Evolutionary conservation across 2,888 invertebrate species (phyloP), one percentile per base, ranked within the genome.

Genomic region (Drosophila maculinotata): DNA sequence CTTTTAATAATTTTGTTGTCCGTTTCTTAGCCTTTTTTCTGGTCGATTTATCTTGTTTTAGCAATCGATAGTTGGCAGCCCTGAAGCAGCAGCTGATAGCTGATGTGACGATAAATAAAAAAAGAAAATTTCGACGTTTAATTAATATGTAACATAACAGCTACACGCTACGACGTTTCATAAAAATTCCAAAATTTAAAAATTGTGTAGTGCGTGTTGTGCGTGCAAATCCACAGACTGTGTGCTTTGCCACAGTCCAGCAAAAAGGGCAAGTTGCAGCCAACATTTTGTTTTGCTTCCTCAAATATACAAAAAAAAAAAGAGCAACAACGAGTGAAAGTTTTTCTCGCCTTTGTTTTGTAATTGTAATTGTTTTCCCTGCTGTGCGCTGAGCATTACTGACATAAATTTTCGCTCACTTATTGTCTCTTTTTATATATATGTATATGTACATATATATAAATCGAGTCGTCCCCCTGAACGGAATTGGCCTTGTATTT

Each of bases 291-390:
- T 57, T 62, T 60, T 41, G 30, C 35, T 30, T n/a, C 33, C 38
- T 38, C 44, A 38, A 44, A 51, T 53, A 38, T 17, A 30, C 51
- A 47, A 51, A 67, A 56, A 38, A 51, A 64, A 57, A 69, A 59
- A 63, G 31, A 59, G 53, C 60, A 64, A 67, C 65, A 69, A 67
- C 71, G 69, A 83, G 83, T 83, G 83, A 83, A 83, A 83, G 83
- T 83, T 83, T 77, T 82, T 64, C 76, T 78, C 56, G 74, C 57
- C 83, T 80, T 83, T 87, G 88, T 83, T 83, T 83, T 83, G 80
- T 79, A 81, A 81, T 77, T 74, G 69, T 60, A 81, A 82, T 75
- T 79, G 82, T 78, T 66, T 65, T 66, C 48, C 60, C 71, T 62
- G 36, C 36, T 38, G 2, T 20, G 36, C 17, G 36, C 20, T 30